Evolutionary conservation across 2,888 invertebrate genomes (phyloP).

Genomic region (Agonopterix alstromeriana): DNA sequence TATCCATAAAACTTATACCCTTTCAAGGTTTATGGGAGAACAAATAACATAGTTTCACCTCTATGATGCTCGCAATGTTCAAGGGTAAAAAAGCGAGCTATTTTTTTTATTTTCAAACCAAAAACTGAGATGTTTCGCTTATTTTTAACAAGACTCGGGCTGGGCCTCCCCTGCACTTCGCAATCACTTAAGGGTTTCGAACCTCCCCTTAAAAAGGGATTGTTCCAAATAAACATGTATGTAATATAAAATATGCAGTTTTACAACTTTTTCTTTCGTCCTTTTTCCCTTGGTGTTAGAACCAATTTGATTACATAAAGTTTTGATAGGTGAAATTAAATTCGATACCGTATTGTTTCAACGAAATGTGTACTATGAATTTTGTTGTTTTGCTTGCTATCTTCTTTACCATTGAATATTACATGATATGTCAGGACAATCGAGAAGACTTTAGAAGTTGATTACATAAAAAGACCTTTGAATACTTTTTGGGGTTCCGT

Average conservation of each 20-base stretch:
- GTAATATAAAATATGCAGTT: conserved; percentile 10
- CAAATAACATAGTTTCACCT: not conserved
- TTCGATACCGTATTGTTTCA: too few species aligned
- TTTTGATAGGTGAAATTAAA: too few species aligned
- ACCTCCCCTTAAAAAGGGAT: conserved; percentile 23
- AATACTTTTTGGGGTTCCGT: too few species aligned
- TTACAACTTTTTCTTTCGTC: conserved; percentile 6
- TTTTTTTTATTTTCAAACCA: not conserved
- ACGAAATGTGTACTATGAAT: too few species aligned
- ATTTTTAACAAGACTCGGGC: conserved; percentile 25
- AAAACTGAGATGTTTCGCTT: conserved; percentile 7
- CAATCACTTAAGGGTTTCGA: conserved; percentile 31
- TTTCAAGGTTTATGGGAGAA: too few species aligned
- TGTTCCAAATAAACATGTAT: conserved; percentile 10
- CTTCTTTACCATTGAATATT: too few species aligned
- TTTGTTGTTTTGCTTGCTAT: too few species aligned
- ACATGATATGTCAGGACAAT: too few species aligned
- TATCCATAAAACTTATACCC: too few species aligned
- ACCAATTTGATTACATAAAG: too few species aligned
- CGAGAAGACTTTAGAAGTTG: too few species aligned
- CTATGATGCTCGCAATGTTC: not conserved
- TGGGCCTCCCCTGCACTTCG: conserved; percentile 19
- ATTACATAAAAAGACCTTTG: too few species aligned
- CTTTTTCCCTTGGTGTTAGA: not conserved
- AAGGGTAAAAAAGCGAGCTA: not conserved